These are phyloP conservation scores for Rhipidura dahli DNA, from an alignment of 2,113 vertebrate species.

Conservation along the genomic window DNA sequence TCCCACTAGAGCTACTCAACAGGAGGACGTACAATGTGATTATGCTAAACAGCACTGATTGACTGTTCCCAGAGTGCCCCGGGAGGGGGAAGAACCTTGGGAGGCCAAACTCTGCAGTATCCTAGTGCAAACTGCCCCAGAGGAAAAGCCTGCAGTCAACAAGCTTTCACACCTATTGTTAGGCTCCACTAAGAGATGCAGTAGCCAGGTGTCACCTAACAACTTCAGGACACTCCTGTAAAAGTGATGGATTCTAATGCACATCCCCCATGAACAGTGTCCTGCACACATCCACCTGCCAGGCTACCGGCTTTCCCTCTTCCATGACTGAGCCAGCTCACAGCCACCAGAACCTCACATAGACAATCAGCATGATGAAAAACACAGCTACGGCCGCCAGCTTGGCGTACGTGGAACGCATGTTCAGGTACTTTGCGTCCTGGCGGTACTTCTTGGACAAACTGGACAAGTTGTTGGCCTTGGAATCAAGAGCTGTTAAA, in stretches of 20 bases:
- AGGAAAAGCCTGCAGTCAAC: constrained; percentile 66
- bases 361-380: constrained; percentile 98
- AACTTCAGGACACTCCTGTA: constrained; percentile 48
- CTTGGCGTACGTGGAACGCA: constrained; percentile 97
- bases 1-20: constrained; percentile 52
- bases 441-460: constrained; percentile 98
- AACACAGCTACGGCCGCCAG: constrained; percentile 93
- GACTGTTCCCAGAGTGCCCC: not conserved
- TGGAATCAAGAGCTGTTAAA: constrained; percentile 91
- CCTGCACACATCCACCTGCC: constrained; percentile 66
- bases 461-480: constrained; percentile 96
- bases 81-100: not conserved
- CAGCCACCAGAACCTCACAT: constrained; percentile 99
- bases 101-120: constrained; percentile 4
- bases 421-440: constrained; percentile 98
- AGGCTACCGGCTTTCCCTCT: constrained; percentile 57
- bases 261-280: constrained; percentile 68
- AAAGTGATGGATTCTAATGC: constrained; percentile 72
- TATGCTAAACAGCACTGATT: constrained; percentile 9
- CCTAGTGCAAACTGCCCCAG: constrained; percentile 41
- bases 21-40: constrained; percentile 6
- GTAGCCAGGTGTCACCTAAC: constrained; percentile 43
- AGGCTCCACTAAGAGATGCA: constrained; percentile 46
- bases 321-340: constrained; percentile 66
- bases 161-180: constrained; percentile 50